Evolutionary conservation across 2,113 vertebrate species (phyloP), one percentile per base, ranked within the genome.

Genomic region (Cacatua alba): DNA sequence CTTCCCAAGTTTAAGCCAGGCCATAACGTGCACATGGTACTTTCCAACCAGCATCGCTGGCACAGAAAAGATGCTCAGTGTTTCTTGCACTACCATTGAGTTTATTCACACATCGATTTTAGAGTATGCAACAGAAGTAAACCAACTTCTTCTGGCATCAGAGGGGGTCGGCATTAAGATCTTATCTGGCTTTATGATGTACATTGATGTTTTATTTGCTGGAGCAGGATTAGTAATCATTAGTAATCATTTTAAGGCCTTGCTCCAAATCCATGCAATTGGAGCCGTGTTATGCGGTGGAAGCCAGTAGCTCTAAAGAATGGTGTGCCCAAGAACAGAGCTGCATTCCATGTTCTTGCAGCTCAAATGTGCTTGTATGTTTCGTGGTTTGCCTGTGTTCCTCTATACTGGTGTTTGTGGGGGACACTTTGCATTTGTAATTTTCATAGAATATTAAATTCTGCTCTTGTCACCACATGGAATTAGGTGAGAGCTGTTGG

Each of bases 1-100:
- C 95, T 82, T 17, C 84, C 90, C 86, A 13, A 17, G 70, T 67
- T 68, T 71, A 84, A 95, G 88, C 81, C 62, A 65, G 82, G 75
- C 89, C 88, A 8, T 51, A 79, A 92, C 3, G 3, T 11, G 18
- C 65, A 25, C 75, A 2, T 91, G 76, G 31, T 49, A 82, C 81
- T 55, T 62, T 41, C 88, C 26, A 5, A 39, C 74, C 96, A 53
- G 83, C 59, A 26, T 39, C 80, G 11, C 83, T 59, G 64, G 35
- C 62, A 44, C 31, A 39, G 86, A 62, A 39, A 24, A 15, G 82
- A 89, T 78, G 88, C 79, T 91, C 53, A 3, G 0, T 17, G 44
- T 72, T 64, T 35, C 25, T 52, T 35, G 44, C 18, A 0, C 84
- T 59, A 5, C 57, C 57, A 59, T 59, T 9, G 33, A 69, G 8